Evolutionary conservation across 2,888 invertebrate species (phyloP), one percentile per base, ranked within the genome.

Genomic region (Lydus trimaculatus): DNA sequence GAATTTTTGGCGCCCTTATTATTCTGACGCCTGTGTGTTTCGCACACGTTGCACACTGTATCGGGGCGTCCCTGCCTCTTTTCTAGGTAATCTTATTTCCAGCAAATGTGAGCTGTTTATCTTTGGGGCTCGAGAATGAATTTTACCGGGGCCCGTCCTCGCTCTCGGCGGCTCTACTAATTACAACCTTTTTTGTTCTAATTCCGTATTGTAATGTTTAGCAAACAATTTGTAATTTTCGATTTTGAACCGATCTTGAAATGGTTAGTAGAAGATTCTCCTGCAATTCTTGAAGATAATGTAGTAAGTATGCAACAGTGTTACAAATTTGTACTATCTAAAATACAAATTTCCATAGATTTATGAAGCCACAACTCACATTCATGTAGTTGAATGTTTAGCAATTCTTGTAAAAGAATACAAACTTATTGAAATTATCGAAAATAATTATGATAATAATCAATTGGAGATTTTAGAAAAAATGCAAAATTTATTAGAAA

Each of bases 261-360:
- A 15, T 61, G 61, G 61, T 20, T 61, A 61, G 11, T 11, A 36
- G 36, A 61, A 61, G 61, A 60, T 6, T 60, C 36, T 7, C 17
- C 36, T 2, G 6, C 11, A 11, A 23, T 61, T 20, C 61, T 61
- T 17, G 11, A 8, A 9, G 36, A 15, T 0, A 15, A 33, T 15
- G 61, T 61, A 31, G 36, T 36, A 31, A 61, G 61, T 61, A 33
- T 60, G 11, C 15, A n/a, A 6, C 3, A 33, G 11, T 13, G 6
- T 25, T 9, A 17, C 5, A n/a, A 8, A 39, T 25, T 17, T 2
- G 15, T n/a, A n/a, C n/a, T n/a, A 20, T 6, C 15, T 9, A 4
- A 36, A 20, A 25, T 7, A 6, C 11, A 20, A 60, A 20, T 31
- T 23, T 15, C 31, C 31, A 0, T 20, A 61, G 61, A 39, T 13